phyloP scores from a whole-genome alignment of 2,113 vertebrate species.

The Arothron firmamentum region DNA sequence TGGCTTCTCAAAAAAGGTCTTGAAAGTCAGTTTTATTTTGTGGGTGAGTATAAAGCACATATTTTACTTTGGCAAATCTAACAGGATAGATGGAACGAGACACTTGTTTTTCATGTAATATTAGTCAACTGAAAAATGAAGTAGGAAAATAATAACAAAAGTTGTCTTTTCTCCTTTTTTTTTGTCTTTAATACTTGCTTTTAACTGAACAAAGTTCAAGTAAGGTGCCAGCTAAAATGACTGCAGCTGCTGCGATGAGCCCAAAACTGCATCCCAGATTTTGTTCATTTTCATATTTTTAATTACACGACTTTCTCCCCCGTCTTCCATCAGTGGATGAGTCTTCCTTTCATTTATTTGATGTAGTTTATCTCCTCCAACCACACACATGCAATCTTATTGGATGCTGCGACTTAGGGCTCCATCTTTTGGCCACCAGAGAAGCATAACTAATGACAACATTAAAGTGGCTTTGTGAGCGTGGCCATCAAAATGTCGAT shows the following conservation, averaged over 20 bases:
- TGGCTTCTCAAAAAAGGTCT: too few relatives aligned
- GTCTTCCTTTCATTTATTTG: slow-evolving; percentile 63
- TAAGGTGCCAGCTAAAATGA: slow-evolving; percentile 47
- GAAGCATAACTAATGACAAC: slow-evolving; percentile 81
- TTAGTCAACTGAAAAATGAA: slow-evolving; percentile 24
- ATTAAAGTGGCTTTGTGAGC: slow-evolving; percentile 74
- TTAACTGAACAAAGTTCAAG: slow-evolving; percentile 45
- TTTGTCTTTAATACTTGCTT: slow-evolving; percentile 2
- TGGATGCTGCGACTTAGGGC: slow-evolving; percentile 68
- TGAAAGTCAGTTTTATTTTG: too few relatives aligned
- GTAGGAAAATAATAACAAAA: background rate
- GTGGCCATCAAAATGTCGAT: slow-evolving; percentile 71
- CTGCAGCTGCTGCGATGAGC: slow-evolving; percentile 45
- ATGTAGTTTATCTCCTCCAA: slow-evolving; percentile 75
- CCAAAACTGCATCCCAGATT: slow-evolving; percentile 65
- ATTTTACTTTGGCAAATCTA: too few relatives aligned
- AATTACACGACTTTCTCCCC: slow-evolving; percentile 67
- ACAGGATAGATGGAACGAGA: background rate
- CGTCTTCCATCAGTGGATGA: slow-evolving; percentile 67
- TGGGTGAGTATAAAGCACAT: too few relatives aligned
- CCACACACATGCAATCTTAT: slow-evolving; percentile 69
- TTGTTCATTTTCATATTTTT: slow-evolving; percentile 79
- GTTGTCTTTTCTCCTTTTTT: too few relatives aligned
- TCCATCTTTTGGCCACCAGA: slow-evolving; percentile 76
- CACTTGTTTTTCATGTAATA: background rate